phyloP scores from a whole-genome alignment of 2,888 invertebrate species.

The Capitulum mitella region DNA sequence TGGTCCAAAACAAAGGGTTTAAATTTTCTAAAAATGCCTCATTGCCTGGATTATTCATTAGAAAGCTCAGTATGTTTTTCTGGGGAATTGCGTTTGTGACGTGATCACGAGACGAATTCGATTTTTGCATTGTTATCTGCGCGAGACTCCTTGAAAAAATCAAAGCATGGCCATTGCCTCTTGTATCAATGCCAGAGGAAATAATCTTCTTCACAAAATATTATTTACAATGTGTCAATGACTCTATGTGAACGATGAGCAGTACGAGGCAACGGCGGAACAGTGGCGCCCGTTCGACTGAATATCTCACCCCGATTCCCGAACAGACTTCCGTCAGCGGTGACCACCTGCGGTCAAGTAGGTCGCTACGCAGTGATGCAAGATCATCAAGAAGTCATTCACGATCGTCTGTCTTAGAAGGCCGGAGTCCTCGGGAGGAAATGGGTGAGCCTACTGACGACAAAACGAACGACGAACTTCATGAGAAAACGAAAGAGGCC shows the following conservation, averaged over 20 bases:
- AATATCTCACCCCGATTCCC: not conserved
- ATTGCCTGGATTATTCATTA: no score
- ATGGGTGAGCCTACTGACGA: not conserved
- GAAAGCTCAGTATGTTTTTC: no score
- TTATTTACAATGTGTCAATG: not conserved
- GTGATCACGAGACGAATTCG: not conserved
- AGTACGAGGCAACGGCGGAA: not conserved
- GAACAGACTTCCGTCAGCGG: not conserved
- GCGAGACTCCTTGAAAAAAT: not conserved
- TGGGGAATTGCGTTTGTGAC: not conserved
- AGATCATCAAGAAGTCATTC: slow-evolving; percentile 9
- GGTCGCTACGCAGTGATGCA: slow-evolving; percentile 1
- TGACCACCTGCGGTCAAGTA: not conserved
- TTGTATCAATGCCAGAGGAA: no score
- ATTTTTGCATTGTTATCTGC: not conserved
- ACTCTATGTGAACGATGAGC: not conserved
- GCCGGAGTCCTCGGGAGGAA: not conserved
- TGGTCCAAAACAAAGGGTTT: not conserved
- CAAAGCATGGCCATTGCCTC: not conserved
- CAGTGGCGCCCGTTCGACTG: not conserved
- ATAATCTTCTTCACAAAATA: not conserved
- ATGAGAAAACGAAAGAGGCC: slow-evolving; percentile 6
- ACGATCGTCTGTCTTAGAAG: not conserved
- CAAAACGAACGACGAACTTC: not conserved
- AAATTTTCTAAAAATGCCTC: not conserved